phyloP scores from a whole-genome alignment of 1,140 invertebrate species.

The Tetramorium parvispinum region DNA sequence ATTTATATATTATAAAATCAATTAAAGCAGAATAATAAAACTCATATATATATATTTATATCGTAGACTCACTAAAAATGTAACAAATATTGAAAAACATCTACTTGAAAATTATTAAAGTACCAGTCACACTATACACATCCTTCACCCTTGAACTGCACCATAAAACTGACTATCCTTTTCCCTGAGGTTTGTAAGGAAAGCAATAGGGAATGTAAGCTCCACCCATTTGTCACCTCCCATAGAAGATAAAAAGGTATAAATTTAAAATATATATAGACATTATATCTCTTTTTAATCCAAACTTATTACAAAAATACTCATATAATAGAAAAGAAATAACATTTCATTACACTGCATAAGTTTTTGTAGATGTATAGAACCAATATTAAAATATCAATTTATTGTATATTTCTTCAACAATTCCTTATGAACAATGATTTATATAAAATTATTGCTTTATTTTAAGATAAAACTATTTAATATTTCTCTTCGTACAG shows the following conservation, averaged over 20 bases:
- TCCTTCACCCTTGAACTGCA: slow-evolving; percentile 68
- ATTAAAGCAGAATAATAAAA: not conserved
- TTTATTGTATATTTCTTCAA: not conserved
- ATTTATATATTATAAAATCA: not conserved
- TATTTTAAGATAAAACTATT: not conserved
- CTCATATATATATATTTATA: not conserved
- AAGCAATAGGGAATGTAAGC: slow-evolving; percentile 80
- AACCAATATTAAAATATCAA: not conserved
- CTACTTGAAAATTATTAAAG: slow-evolving; percentile 37
- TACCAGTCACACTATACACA: slow-evolving; percentile 32
- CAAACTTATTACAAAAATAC: slow-evolving; percentile 25
- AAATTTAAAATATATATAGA: not conserved
- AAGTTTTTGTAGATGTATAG: not conserved
- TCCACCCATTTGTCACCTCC: slow-evolving; percentile 76
- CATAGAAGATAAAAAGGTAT: not conserved
- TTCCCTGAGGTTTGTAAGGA: slow-evolving; percentile 73
- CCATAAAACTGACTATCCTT: slow-evolving; percentile 77
- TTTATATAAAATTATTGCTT: not conserved
- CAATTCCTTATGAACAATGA: slow-evolving; percentile 2
- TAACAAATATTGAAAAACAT: slow-evolving; percentile 10
- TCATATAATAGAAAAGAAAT: not conserved
- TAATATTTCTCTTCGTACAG: not conserved
- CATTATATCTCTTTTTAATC: not conserved
- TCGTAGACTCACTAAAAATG: not conserved
- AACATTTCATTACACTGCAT: not conserved